A percentile compares a stretch with the other conserved stretches of the same genome.
These are phyloP conservation scores for Otolemur crassicaudatus DNA, from an alignment of 2,797 vertebrate species.

Conservation along the genomic window DNA sequence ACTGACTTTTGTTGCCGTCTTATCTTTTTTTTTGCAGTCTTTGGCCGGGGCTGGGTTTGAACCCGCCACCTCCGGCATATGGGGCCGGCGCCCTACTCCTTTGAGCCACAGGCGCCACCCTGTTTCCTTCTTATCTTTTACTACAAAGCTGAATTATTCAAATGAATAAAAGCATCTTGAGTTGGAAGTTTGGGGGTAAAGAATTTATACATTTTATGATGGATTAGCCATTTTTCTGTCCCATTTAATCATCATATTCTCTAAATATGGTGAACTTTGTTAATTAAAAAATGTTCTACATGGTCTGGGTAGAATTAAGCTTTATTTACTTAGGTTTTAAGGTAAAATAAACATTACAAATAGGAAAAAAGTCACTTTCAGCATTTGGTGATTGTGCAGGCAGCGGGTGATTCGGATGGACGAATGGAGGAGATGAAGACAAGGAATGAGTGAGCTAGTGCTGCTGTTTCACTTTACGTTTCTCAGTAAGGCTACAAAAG, in stretches of 20 bases:
- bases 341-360: constrained; percentile 75
- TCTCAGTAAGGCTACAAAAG: not conserved
- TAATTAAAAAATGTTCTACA: constrained; percentile 80
- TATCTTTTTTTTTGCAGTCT: not conserved
- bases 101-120: too few relatives aligned
- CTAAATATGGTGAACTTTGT: constrained; percentile 74
- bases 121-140: constrained; percentile 66
- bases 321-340: constrained; percentile 73
- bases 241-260: constrained; percentile 58
- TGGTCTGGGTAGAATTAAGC: constrained; percentile 67
- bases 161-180: constrained; percentile 75
- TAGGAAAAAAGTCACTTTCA: constrained; percentile 23
- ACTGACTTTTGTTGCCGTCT: constrained; percentile 77
- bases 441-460: not conserved
- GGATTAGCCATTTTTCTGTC: constrained; percentile 77
- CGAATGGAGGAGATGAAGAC: not conserved
- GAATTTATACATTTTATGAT: constrained; percentile 77
- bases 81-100: too few relatives aligned
- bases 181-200: constrained; percentile 57
- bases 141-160: constrained; percentile 81
- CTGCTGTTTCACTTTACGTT: not conserved
- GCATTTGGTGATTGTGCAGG: not conserved
- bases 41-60: too few relatives aligned
- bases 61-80: too few relatives aligned
- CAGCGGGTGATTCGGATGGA: not conserved